phyloP scores from a whole-genome alignment of 2,797 vertebrate genomes.

The Cirrhinus molitorella region DNA sequence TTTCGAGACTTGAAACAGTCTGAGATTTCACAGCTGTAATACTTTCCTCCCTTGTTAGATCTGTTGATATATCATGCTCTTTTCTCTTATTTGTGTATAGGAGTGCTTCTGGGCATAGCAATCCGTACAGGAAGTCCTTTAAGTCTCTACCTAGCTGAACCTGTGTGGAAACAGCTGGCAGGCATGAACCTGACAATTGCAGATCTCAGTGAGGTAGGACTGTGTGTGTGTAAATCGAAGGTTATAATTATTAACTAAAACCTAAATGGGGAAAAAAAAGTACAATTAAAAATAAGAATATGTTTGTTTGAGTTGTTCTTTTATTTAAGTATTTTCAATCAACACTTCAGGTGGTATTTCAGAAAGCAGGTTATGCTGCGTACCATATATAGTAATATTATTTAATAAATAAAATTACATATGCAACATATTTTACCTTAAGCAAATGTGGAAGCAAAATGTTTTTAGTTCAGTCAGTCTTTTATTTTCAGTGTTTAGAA shows the following conservation, averaged over 20 bases:
- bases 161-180: slow-evolving; percentile 98
- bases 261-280: neutral
- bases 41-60: neutral
- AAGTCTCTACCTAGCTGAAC: slow-evolving; percentile 96
- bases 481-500: neutral
- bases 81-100: slow-evolving; percentile 72
- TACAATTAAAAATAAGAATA: neutral
- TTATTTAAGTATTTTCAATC: neutral
- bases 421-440: neutral
- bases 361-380: neutral
- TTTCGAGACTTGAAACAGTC: neutral
- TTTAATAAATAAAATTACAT: neutral
- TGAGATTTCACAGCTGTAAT: neutral
- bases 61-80: neutral
- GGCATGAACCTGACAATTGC: slow-evolving; percentile 99
- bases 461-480: neutral
- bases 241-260: neutral
- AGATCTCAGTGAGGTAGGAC: slow-evolving; percentile 96
- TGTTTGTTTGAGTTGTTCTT: neutral
- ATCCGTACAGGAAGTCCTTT: slow-evolving; percentile 97
- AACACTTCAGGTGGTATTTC: neutral
- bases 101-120: slow-evolving; percentile 94
- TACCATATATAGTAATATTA: neutral
- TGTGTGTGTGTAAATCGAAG: neutral
- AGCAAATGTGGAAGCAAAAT: neutral